Base-by-base conservation (phyloP, 2,797 vertebrate species). In the Amblyraja radiata region DNA sequence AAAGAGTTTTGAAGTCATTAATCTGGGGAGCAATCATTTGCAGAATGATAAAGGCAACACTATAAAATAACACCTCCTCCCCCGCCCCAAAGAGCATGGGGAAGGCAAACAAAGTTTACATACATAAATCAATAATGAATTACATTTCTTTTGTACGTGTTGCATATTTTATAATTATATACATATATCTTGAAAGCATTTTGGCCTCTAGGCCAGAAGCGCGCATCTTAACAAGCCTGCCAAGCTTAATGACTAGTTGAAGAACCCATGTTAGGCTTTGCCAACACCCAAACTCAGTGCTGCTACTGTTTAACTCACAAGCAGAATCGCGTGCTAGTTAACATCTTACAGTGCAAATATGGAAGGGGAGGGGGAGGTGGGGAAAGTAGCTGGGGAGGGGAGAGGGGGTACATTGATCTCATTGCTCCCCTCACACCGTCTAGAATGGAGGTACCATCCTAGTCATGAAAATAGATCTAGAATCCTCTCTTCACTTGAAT, bases 141-240 rank as follows among this genome's bases (percentile, higher is more conserved):
- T 54, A n/a, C 16, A 74, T 74, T 88, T 88, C n/a, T 68, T 36
- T 46, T 76, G 39, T 46, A 74, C 0, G 71, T 28, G 25, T 54
- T 91, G 90, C 71, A 91, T 73, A 46, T 91, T 92, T 73, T 73
- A 74, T n/a, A 74, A 92, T 6, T 92, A 92, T 54, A 6, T 74
- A 74, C 71, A 76, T 25, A 92, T n/a, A 76, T 54, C 36, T 76
- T 92, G 90, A 54, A 74, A 92, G 71, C 71, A 76, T 76, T 46
- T 92, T 92, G 39, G 90, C 68, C 28, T 92, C 90, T 92, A 76
- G 6, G 39, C 28, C 11, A 92, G 21, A 2, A 28, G 90, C 36
- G 8, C 25, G 76, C 65, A 74, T 2, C 90, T 25, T 23, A 74
- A 54, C 63, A 91, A 54, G 25, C 32, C 65, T 9, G 36, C 88